Evolutionary conservation across 2,888 invertebrate species (phyloP).

Genomic region (Teleogryllus oceanicus): DNA sequence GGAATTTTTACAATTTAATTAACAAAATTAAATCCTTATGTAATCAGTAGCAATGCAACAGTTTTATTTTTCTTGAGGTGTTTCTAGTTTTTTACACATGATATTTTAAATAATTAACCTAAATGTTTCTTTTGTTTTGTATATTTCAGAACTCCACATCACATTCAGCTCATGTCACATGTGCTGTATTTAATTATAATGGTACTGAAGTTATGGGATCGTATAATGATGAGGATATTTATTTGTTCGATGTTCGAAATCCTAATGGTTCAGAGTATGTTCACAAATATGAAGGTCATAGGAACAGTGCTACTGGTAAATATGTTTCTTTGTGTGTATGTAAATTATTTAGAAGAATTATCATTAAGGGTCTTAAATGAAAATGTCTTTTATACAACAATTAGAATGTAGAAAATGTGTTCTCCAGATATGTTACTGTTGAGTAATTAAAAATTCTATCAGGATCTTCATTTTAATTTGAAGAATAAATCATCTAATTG

Average conservation of each 20-base stretch:
- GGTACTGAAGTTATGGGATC: conserved; percentile 90
- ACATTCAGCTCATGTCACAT: conserved; percentile 67
- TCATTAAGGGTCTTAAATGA: no score
- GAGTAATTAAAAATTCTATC: no score
- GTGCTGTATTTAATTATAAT: conserved; percentile 85
- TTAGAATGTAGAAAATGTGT: no score
- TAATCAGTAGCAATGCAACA: no score
- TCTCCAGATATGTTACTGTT: no score
- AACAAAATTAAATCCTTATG: no score
- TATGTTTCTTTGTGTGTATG: no score
- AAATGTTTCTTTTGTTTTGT: conserved; percentile 12
- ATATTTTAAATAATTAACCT: conserved; percentile 20
- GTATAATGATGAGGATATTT: conserved; percentile 90
- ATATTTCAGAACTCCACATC: conserved; percentile 34
- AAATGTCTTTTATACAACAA: no score
- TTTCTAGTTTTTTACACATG: not conserved
- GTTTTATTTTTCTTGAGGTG: not conserved
- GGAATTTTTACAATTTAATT: no score
- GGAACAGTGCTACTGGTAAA: conserved; percentile 63
- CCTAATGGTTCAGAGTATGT: conserved; percentile 56
- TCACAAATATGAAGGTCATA: conserved; percentile 51
- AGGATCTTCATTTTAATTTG: no score
- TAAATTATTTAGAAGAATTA: no score
- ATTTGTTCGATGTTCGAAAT: conserved; percentile 70
- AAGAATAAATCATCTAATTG: no score